These are phyloP conservation scores for Bungarus multicinctus DNA, from an alignment of 2,113 vertebrate species.

Conservation along the genomic window DNA sequence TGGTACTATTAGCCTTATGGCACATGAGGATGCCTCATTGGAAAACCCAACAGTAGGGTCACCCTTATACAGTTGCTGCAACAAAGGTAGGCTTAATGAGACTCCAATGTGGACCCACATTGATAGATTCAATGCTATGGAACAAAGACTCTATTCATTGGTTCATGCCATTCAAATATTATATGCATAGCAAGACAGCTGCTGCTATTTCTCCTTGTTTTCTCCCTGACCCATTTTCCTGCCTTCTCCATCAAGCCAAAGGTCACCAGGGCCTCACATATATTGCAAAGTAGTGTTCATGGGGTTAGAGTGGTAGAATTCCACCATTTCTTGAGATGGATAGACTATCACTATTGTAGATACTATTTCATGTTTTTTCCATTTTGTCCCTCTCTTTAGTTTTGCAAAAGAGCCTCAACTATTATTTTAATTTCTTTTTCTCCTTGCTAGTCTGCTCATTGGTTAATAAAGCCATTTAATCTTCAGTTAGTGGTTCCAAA, in stretches of 20 bases:
- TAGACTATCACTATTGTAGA: background rate
- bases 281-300: background rate
- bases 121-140: background rate
- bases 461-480: conserved; percentile 23
- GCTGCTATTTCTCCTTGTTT: background rate
- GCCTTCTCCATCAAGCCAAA: background rate
- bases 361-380: background rate
- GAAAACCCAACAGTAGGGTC: background rate
- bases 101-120: background rate
- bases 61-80: background rate
- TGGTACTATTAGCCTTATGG: background rate
- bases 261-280: background rate
- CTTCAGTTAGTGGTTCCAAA: background rate
- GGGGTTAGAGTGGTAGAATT: background rate
- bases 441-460: background rate
- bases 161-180: background rate
- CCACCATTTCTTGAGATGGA: background rate
- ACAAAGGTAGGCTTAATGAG: background rate
- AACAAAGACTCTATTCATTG: background rate
- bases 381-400: background rate
- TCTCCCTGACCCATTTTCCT: background rate
- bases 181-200: background rate
- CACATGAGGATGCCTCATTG: background rate
- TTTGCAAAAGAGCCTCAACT: background rate
- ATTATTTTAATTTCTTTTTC: background rate